A percentile compares a stretch with the other conserved stretches of the same genome.
These are phyloP conservation scores for Panagrolaimus sp. DNA, from an alignment of 1,140 invertebrate genomes.

Conservation along the genomic window DNA sequence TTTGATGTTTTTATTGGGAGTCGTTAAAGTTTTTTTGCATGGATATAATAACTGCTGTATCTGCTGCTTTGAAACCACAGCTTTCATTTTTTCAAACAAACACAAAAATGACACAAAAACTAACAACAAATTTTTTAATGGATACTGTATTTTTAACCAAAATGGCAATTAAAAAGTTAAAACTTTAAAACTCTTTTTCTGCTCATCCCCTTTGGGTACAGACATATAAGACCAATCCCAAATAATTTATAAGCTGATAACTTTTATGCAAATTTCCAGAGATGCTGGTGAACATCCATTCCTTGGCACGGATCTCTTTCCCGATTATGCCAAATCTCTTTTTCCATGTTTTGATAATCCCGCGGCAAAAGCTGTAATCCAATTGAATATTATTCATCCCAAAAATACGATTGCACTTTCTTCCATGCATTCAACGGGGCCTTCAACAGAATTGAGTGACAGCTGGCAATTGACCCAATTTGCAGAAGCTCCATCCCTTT, in stretches of 20 bases:
- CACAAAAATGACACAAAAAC: no score
- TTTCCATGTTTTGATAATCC: neutral
- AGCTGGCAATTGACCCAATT: neutral
- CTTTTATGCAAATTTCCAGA: neutral
- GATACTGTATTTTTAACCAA: no score
- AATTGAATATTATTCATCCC: neutral
- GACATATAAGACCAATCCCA: no score
- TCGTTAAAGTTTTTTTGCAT: no score
- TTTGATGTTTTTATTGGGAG: no score
- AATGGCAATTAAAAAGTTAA: no score
- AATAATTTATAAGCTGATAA: neutral
- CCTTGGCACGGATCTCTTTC: neutral
- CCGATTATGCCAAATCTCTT: neutral
- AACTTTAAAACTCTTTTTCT: no score
- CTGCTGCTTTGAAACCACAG: no score
- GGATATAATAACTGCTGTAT: no score
- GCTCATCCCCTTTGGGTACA: no score
- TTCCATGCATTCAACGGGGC: neutral
- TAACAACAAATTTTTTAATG: no score
- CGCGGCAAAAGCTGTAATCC: neutral
- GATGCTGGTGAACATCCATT: constrained; percentile 9
- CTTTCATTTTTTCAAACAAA: no score
- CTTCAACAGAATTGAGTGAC: neutral
- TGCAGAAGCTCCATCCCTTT: constrained; percentile 3
- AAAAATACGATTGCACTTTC: neutral